These are phyloP conservation scores for Zaprionus vittiger DNA, from an alignment of 1,140 invertebrate genomes.

Conservation along the genomic window DNA sequence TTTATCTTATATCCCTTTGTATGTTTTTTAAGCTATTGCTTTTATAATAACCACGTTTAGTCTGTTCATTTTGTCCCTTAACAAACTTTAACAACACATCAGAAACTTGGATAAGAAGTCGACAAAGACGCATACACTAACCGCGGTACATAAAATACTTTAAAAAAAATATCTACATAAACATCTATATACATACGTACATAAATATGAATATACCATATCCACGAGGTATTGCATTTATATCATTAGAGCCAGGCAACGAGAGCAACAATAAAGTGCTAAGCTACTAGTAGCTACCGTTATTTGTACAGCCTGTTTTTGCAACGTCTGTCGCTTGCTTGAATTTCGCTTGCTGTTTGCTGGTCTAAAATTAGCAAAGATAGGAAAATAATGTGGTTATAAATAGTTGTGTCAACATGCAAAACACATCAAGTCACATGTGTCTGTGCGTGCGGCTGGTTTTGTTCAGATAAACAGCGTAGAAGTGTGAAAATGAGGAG, in stretches of 20 bases:
- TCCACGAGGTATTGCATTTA: conserved; percentile 16
- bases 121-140: neutral
- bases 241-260: conserved; percentile 22
- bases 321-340: conserved; percentile 66
- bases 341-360: conserved; percentile 59
- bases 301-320: conserved; percentile 75
- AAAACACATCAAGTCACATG: conserved; percentile 59
- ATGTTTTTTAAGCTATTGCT: neutral
- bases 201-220: neutral
- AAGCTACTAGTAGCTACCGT: conserved; percentile 29
- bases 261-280: conserved; percentile 9
- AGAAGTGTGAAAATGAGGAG: conserved; percentile 11
- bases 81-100: neutral
- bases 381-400: conserved; percentile 68
- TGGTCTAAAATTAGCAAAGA: conserved; percentile 76
- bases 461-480: conserved; percentile 22
- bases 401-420: conserved; percentile 75
- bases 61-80: neutral
- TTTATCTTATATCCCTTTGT: neutral
- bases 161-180: neutral
- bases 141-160: neutral
- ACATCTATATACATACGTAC: neutral
- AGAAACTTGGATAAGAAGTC: no score
- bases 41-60: no score
- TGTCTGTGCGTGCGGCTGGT: conserved; percentile 32